A percentile compares a stretch with the other conserved stretches of the same genome.
phyloP scores from a whole-genome alignment of 2,888 invertebrate species.

The Spilosoma lubricipeda region DNA sequence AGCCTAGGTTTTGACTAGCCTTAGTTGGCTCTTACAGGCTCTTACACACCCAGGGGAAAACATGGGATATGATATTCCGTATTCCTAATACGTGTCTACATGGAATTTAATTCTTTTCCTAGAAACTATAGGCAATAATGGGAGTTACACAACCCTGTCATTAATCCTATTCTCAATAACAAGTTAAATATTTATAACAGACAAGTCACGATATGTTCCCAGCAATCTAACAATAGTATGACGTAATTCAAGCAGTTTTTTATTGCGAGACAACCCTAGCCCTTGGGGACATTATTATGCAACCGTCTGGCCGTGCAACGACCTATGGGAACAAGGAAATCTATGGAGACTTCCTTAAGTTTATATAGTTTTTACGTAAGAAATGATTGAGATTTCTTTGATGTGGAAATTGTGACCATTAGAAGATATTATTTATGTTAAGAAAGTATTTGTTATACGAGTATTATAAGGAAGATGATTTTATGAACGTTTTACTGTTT shows the following conservation, averaged over 20 bases:
- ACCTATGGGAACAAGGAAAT: conserved; percentile 44
- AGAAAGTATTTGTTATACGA: neutral
- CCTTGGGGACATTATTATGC: conserved; percentile 52
- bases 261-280: conserved; percentile 26
- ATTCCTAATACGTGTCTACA: neutral
- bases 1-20: too few relatives aligned
- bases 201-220: conserved; percentile 5
- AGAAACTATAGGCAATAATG: neutral
- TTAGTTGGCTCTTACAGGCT: too few relatives aligned
- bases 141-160: neutral
- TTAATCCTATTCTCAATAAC: neutral
- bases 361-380: neutral
- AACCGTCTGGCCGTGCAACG: conserved; percentile 45
- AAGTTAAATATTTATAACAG: neutral
- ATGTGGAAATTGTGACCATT: neutral
- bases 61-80: too few relatives aligned
- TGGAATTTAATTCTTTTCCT: neutral
- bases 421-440: conserved; percentile 5
- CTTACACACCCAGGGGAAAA: too few relatives aligned
- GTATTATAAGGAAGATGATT: neutral
- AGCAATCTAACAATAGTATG: conserved; percentile 8
- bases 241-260: conserved; percentile 12
- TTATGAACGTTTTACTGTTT: neutral
- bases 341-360: conserved; percentile 32
- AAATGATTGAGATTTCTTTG: conserved; percentile 1